Evolutionary conservation across 2,797 vertebrate species (phyloP).

Genomic region (Kryptopterus vitreolus): DNA sequence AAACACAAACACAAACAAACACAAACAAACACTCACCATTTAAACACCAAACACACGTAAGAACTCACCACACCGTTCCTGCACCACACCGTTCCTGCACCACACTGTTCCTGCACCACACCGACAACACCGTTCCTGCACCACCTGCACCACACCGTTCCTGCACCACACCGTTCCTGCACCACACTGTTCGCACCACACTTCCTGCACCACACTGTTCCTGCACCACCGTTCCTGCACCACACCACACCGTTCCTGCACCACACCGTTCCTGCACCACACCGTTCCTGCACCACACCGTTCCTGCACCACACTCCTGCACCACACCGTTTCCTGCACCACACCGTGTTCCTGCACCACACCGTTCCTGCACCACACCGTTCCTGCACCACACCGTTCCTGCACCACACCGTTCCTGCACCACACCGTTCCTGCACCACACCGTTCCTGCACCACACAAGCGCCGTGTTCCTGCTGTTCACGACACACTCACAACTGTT

Average conservation of each 20-base stretch:
- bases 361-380: not conserved
- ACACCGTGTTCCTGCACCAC: not conserved
- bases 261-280: not conserved
- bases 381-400: not conserved
- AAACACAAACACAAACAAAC: no score
- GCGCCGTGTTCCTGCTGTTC: no score
- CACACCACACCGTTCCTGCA: not conserved
- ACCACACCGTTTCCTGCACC: not conserved
- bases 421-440: not conserved
- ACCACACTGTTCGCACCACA: not conserved
- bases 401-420: not conserved
- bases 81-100: not conserved
- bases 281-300: not conserved
- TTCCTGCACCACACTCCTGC: no score
- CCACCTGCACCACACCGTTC: no score
- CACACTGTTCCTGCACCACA: not conserved
- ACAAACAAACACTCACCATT: no score
- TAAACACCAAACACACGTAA: not conserved
- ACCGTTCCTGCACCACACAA: no score
- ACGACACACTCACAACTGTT: no score
- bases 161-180: not conserved
- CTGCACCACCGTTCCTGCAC: not conserved
- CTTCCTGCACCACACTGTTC: not conserved
- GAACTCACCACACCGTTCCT: not conserved
- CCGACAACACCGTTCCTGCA: no score